Evolutionary conservation across 2,113 vertebrate species (phyloP).

Genomic region (Otolemur garnettii): DNA sequence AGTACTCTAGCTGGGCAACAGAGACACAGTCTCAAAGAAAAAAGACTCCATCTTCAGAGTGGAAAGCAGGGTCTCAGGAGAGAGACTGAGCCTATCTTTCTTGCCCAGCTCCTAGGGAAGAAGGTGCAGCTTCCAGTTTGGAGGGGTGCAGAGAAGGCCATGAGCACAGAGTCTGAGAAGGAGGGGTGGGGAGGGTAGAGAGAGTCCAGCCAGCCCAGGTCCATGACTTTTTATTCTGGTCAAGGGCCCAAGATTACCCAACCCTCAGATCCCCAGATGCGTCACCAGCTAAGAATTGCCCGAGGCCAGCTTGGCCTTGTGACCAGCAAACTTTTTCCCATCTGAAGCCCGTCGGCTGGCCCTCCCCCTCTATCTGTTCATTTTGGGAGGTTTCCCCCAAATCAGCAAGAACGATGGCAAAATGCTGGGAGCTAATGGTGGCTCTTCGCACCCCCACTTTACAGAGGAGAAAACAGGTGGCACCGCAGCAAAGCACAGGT

Average conservation of each 20-base stretch:
- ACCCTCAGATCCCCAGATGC: background rate
- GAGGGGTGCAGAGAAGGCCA: background rate
- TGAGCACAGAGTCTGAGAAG: background rate
- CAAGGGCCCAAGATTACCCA: background rate
- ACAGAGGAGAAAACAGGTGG: background rate
- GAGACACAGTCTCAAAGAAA: too few species aligned
- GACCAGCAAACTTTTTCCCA: background rate
- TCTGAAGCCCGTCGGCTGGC: background rate
- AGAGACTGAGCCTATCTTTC: background rate
- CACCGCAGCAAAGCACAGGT: background rate
- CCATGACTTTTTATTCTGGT: background rate
- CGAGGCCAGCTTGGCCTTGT: background rate
- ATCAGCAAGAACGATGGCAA: background rate
- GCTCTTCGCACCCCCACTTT: background rate
- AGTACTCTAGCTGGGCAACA: too few species aligned
- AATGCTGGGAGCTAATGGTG: background rate
- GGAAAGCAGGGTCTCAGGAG: background rate
- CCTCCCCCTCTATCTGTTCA: background rate
- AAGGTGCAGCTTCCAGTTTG: background rate
- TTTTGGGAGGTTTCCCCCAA: background rate
- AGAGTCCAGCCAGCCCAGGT: background rate
- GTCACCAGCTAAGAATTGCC: background rate
- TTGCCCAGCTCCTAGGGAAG: too few species aligned
- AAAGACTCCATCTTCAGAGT: background rate
- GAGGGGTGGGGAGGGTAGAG: accelerated